Evolutionary conservation across 2,113 vertebrate species (phyloP).

Genomic region (Lutjanus erythropterus): DNA sequence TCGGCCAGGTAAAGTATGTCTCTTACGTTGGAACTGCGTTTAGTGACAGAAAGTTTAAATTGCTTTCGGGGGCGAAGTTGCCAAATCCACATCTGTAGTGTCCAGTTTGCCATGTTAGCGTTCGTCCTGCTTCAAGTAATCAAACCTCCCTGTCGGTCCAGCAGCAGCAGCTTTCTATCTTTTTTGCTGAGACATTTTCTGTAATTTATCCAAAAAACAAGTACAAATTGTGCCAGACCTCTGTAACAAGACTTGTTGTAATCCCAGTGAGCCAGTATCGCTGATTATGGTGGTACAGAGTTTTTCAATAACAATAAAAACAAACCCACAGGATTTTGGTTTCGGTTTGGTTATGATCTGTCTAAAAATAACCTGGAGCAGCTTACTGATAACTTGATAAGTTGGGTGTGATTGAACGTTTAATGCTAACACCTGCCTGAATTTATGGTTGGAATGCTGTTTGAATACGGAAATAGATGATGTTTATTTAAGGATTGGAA

Average conservation of each 20-base stretch:
- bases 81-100: too few species aligned
- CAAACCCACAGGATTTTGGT: neutral
- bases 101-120: neutral
- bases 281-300: neutral
- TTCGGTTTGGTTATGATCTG: neutral
- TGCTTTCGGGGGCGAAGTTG: too few species aligned
- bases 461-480: neutral
- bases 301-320: neutral
- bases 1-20: conserved; percentile 90
- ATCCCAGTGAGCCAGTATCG: neutral
- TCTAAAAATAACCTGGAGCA: neutral
- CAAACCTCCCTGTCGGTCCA: neutral
- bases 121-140: neutral
- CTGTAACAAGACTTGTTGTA: neutral
- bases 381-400: neutral
- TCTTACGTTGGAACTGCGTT: too few species aligned
- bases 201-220: too few species aligned
- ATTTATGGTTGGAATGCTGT: neutral
- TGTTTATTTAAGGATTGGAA: neutral
- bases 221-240: neutral
- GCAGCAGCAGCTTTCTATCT: neutral
- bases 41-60: too few species aligned
- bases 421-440: too few species aligned
- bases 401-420: neutral
- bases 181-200: neutral